A percentile compares a stretch with the other conserved stretches of the same genome.
These are phyloP conservation scores for Balaeniceps rex DNA, from an alignment of 2,113 vertebrate genomes.

Conservation along the genomic window DNA sequence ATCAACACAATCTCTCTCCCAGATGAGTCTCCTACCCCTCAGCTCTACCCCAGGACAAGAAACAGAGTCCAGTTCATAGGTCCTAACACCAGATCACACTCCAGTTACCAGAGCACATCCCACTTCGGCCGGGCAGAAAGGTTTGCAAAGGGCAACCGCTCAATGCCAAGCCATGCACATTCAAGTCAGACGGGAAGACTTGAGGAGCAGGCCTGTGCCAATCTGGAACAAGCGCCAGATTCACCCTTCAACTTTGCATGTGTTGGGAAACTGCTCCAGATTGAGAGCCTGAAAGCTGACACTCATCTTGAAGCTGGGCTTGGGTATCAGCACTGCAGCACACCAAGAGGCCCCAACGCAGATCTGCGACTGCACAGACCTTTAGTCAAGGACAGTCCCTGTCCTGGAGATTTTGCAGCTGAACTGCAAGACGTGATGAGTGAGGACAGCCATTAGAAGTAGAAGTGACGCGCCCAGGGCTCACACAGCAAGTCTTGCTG, in stretches of 20 bases:
- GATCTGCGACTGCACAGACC: not conserved
- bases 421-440: not conserved
- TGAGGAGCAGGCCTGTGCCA: not conserved
- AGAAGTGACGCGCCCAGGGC: not conserved
- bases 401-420: not conserved
- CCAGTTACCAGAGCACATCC: not conserved
- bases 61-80: not conserved
- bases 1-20: not conserved
- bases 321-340: not conserved
- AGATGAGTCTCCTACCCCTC: not conserved
- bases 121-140: not conserved
- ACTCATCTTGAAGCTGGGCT: not conserved
- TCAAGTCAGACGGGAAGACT: not conserved
- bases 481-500: not conserved
- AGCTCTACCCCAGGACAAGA: not conserved
- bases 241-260: fast-evolving
- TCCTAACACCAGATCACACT: not conserved
- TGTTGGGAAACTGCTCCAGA: not conserved
- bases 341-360: fast-evolving
- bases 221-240: not conserved
- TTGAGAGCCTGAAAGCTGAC: not conserved
- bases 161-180: not conserved
- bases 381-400: not conserved
- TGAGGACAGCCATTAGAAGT: not conserved
- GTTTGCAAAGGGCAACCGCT: not conserved